Conservation (phyloP, 2,113 vertebrate genomes). For the Chloropsis hardwickii region DNA sequence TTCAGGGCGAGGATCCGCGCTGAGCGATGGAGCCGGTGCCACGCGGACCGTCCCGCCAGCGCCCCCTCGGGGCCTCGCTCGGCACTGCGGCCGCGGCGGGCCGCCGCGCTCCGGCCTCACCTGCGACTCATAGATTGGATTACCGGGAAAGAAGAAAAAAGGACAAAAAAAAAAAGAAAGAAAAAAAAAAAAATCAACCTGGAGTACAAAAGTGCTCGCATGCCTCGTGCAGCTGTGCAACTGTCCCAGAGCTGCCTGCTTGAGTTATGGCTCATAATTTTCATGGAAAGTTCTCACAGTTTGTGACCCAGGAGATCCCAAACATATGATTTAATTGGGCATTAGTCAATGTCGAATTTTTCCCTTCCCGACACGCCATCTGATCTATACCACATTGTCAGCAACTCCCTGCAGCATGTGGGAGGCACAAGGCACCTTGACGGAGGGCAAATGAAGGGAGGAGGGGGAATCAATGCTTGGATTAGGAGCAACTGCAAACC, state of each 20-base stretch:
- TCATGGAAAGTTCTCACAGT: constrained; percentile 8
- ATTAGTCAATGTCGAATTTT: constrained; percentile 4
- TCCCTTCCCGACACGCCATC: not conserved
- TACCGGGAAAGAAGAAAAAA: fast-evolving
- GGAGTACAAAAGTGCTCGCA: not conserved
- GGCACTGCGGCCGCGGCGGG: not conserved
- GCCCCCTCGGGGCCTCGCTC: constrained; percentile 35
- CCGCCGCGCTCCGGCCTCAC: not conserved
- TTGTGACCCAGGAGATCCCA: constrained; percentile 36
- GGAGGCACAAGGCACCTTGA: not conserved
- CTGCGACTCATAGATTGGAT: not conserved
- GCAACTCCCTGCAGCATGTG: not conserved
- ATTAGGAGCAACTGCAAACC: not conserved
- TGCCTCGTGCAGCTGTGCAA: not conserved
- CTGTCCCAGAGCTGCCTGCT: constrained; percentile 10
- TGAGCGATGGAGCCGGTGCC: not conserved
- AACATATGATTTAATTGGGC: constrained; percentile 39
- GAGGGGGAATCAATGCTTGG: not conserved
- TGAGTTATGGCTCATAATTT: constrained; percentile 36
- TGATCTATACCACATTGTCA: not conserved
- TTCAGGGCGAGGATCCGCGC: not conserved
- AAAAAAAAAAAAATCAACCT: not conserved
- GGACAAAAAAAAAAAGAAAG: no score
- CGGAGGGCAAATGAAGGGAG: not conserved
- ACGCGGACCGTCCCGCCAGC: not conserved